Evolutionary conservation across 2,888 invertebrate genomes (phyloP), one percentile per base, ranked within the genome.

Genomic region (Buathra laborator): DNA sequence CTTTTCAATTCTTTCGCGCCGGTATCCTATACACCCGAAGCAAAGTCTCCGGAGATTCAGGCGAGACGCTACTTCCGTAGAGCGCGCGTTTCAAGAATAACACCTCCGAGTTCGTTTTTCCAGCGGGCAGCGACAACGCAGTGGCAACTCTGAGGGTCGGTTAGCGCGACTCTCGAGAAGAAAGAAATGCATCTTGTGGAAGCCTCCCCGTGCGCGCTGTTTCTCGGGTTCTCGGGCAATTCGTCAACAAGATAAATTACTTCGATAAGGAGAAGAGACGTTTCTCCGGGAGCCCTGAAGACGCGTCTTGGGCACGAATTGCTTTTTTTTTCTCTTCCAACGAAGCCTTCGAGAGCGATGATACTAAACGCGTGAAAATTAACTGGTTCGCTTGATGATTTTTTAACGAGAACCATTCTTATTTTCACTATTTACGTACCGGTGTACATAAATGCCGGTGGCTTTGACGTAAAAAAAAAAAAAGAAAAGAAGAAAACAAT

Each of bases 211-310:
- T 37, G 37, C 37, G 62, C 62, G 78, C 56, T 43, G 62, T 70
- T 24, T 32, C 70, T 48, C 59, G 62, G 48, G n/a, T 76, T 78
- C 62, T 37, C 78, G 78, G 70, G 70, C 70, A 62, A 78, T 78
- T 62, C 78, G 78, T 78, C 78, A 78, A 78, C 78, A 46, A 70
- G 78, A 78, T 78, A 71, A 70, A 78, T 78, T 78, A 71, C 70
- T 78, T 32, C 37, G 78, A 78, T 70, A 71, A 44, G 46, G 59
- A 59, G 62, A 70, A 51, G 70, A 48, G 70, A 71, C 68, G 68
- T 51, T 70, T 70, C 37, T 37, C 37, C 19, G n/a, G 48, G 32
- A 62, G 32, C 29, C 59, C 19, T 3, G 19, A 16, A 16, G 64
- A 32, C n/a, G 16, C n/a, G 32, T 62, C 12, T 19, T 9, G 12